A percentile compares a stretch with the other conserved stretches of the same genome.
Evolutionary conservation across 2,888 invertebrate species (phyloP).

Genomic region (Epistrophella euchroma): DNA sequence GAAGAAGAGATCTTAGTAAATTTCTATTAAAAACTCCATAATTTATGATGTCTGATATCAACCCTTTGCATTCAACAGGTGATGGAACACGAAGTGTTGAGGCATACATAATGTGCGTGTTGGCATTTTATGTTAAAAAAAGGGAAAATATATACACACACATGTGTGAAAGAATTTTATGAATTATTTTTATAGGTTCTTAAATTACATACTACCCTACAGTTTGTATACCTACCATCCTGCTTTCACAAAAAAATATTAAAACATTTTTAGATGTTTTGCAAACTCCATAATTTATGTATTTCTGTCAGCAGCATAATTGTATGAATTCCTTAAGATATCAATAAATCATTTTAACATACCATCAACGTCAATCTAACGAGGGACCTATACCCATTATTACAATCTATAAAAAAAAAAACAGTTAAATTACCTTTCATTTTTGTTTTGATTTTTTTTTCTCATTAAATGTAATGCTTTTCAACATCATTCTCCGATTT

Average conservation of each 20-base stretch:
- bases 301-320: background rate
- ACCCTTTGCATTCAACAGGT: too few relatives aligned
- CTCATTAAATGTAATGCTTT: background rate
- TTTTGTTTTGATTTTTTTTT: background rate
- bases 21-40: too few relatives aligned
- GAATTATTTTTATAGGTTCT: background rate
- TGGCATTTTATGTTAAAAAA: too few relatives aligned
- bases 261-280: background rate
- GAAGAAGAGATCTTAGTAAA: too few relatives aligned
- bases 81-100: too few relatives aligned
- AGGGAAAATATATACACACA: too few relatives aligned
- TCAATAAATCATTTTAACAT: constrained; percentile 16
- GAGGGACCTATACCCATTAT: background rate
- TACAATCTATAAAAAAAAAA: background rate
- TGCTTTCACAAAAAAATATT: background rate
- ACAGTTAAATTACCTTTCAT: constrained; percentile 11
- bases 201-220: background rate
- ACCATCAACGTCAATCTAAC: constrained; percentile 13
- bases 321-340: background rate
- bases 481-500: constrained; percentile 1
- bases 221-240: background rate
- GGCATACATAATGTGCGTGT: too few relatives aligned
- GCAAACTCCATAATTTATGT: background rate
- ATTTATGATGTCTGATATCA: too few relatives aligned
- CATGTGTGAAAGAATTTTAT: background rate